A percentile compares a stretch with the other conserved stretches of the same genome.
phyloP scores from a whole-genome alignment of 2,113 vertebrate genomes.

The Brachyistius frenatus region DNA sequence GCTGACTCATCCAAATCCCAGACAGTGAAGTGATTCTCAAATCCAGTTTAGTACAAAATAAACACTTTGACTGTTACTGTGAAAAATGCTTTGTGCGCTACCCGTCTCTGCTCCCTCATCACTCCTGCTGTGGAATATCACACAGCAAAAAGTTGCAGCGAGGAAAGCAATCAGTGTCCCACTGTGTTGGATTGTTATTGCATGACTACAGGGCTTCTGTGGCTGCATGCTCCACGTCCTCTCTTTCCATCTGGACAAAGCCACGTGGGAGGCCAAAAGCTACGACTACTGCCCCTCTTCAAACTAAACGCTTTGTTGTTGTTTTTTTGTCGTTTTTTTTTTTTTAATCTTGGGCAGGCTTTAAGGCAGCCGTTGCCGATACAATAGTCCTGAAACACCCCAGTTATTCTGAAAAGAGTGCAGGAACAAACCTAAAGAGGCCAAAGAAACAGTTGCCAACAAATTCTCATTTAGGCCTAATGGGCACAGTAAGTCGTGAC shows the following conservation, averaged over 20 bases:
- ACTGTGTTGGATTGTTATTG: constrained; percentile 20
- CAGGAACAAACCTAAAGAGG: constrained; percentile 50
- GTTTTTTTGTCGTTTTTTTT: not conserved
- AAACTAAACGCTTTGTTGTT: not conserved
- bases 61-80: not conserved
- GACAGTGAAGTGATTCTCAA: constrained; percentile 15
- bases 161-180: constrained; percentile 25
- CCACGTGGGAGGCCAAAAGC: constrained; percentile 40
- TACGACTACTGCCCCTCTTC: constrained; percentile 25
- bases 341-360: constrained; percentile 18
- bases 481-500: constrained; percentile 62
- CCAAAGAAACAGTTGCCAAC: constrained; percentile 54
- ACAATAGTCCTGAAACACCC: constrained; percentile 50
- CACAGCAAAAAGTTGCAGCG: constrained; percentile 17
- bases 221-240: constrained; percentile 38
- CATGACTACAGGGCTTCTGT: constrained; percentile 54
- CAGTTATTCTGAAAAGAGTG: constrained; percentile 60
- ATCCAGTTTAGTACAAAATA: not conserved
- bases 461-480: constrained; percentile 66
- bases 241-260: constrained; percentile 51
- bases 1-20: constrained; percentile 55
- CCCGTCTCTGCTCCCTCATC: not conserved
- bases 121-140: not conserved
- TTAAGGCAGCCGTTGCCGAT: constrained; percentile 27
- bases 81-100: not conserved